Conservation (phyloP, 2,113 vertebrate genomes). For the Lates calcarifer region DNA sequence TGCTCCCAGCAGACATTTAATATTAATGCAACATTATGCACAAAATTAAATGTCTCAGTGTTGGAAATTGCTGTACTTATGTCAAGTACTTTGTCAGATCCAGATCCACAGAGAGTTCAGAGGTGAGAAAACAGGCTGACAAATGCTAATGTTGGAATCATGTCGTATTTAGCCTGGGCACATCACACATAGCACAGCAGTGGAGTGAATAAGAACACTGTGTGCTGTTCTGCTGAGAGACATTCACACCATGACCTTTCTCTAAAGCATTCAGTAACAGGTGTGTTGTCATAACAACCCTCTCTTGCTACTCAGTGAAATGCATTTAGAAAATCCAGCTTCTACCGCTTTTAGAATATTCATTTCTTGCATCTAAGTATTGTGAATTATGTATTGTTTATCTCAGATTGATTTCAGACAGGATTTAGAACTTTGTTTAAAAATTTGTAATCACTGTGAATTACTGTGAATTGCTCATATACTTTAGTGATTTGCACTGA, state of each 20-base stretch:
- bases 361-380: not conserved
- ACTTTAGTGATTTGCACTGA: no score
- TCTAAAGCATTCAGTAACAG: conserved; percentile 20
- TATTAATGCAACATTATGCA: conserved; percentile 6
- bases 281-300: conserved; percentile 39
- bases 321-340: not conserved
- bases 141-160: conserved; percentile 16
- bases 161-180: conserved; percentile 2
- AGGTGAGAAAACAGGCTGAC: not conserved
- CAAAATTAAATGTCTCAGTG: conserved; percentile 7
- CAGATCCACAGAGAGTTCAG: not conserved
- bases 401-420: no score
- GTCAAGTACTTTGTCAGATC: not conserved
- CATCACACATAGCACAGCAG: not conserved
- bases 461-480: no score
- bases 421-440: no score
- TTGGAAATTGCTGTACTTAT: not conserved
- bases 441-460: no score
- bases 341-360: not conserved
- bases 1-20: not conserved
- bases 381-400: not conserved
- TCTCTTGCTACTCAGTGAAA: not conserved
- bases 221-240: conserved; percentile 29
- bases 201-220: conserved; percentile 19
- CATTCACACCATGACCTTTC: conserved; percentile 33